Evolutionary conservation across 2,797 vertebrate genomes (phyloP).

Genomic region (Etheostoma perlongum): DNA sequence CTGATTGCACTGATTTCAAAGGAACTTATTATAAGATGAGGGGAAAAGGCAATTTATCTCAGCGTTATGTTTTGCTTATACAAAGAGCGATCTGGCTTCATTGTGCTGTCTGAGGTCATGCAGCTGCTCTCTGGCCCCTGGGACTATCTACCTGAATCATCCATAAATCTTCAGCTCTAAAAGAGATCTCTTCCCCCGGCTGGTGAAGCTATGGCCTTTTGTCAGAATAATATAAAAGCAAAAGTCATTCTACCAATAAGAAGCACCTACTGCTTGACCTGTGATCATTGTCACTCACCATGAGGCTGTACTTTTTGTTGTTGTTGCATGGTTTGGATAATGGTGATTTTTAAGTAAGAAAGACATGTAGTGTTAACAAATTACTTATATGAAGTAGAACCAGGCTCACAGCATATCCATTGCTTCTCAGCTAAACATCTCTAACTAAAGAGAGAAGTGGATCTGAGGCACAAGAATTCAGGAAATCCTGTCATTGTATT

Average conservation of each 20-base stretch:
- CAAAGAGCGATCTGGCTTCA: slow-evolving; percentile 52
- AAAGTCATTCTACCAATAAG: slow-evolving; percentile 10
- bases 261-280: slow-evolving; percentile 41
- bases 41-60: slow-evolving; percentile 49
- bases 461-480: slow-evolving; percentile 14
- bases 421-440: slow-evolving; percentile 8
- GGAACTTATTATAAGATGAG: slow-evolving; percentile 37
- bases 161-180: slow-evolving; percentile 62
- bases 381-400: slow-evolving; percentile 13
- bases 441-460: background rate
- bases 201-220: slow-evolving; percentile 42
- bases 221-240: slow-evolving; percentile 48
- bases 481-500: slow-evolving; percentile 24
- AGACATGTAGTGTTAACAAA: slow-evolving; percentile 8
- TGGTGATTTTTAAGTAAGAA: slow-evolving; percentile 18
- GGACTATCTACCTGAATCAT: slow-evolving; percentile 57
- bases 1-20: slow-evolving; percentile 36
- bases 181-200: slow-evolving; percentile 36
- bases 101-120: slow-evolving; percentile 61
- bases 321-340: slow-evolving; percentile 27
- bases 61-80: slow-evolving; percentile 23
- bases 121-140: slow-evolving; percentile 34
- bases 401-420: background rate
- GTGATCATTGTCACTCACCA: slow-evolving; percentile 30
- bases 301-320: slow-evolving; percentile 41